Evolutionary conservation across 2,888 invertebrate genomes (phyloP), one percentile per base, ranked within the genome.

Genomic region (Dasypolia templi): DNA sequence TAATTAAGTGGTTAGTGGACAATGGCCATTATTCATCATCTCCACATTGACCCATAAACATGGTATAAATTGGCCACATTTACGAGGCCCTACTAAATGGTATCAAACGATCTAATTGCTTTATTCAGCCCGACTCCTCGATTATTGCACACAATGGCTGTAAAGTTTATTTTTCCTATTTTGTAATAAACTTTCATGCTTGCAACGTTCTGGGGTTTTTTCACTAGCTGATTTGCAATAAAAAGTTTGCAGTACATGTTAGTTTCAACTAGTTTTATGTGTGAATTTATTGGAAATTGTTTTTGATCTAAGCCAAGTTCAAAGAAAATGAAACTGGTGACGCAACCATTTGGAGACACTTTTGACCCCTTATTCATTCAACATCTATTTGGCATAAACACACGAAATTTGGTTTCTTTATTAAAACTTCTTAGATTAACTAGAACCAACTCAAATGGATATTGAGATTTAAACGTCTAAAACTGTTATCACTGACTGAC

Each of bases 21-120:
- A n/a, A n/a, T n/a, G 68, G 44, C 73, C 69, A 79, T 79, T 84
- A 69, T 72, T 79, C 73, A 76, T 76, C 73, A 63, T 74, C 65
- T 71, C 7, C 62, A 69, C 64, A 55, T 42, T 42, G 55, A 26
- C 72, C 63, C 80, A 72, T 86, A 77, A 85, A 75, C 72, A 72
- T 71, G 62, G 35, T 71, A 53, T 75, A 80, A 83, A 87, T 83
- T 78, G 79, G 58, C 77, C 55, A 67, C 63, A 53, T 81, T 84
- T 87, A 81, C 79, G 79, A 79, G 66, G 80, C 68, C 63, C 70
- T 63, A 79, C 81, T 84, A 86, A 87, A 85, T 86, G 82, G 71
- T 87, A 87, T 87, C 88, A 81, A 68, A 70, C 67, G 64, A 87
- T 87, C 86, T 84, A 87, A 87, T 85, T 85, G 85, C 86, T 87